Evolutionary conservation across 2,797 vertebrate species (phyloP).

Genomic region (Chaunax sp.): DNA sequence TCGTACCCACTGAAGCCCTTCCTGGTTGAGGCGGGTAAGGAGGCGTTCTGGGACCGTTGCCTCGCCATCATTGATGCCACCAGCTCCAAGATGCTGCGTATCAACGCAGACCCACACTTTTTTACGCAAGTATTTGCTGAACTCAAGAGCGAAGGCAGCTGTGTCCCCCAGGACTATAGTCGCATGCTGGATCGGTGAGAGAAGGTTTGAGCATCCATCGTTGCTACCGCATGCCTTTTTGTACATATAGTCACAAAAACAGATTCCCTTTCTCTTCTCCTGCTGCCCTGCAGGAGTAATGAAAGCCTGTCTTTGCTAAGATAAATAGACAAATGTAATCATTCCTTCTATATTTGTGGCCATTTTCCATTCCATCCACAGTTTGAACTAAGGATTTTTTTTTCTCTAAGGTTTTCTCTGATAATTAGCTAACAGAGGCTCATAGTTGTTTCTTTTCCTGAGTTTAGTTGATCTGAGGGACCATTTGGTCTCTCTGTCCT

Average conservation of each 20-base stretch:
- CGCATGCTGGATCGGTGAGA: conserved; percentile 85
- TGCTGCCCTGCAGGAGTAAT: conserved; percentile 13
- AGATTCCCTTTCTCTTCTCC: neutral
- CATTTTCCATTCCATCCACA: conserved; percentile 9
- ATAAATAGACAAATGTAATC: conserved; percentile 20
- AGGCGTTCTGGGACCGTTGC: conserved; percentile 90
- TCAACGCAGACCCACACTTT: conserved; percentile 88
- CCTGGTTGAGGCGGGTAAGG: conserved; percentile 85
- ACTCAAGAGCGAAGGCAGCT: conserved; percentile 85
- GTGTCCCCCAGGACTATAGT: conserved; percentile 81
- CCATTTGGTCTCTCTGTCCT: conserved; percentile 63
- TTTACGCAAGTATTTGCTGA: conserved; percentile 89
- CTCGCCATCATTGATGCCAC: conserved; percentile 85
- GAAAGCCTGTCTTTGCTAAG: conserved; percentile 4
- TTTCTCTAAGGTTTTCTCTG: neutral
- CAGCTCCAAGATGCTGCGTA: conserved; percentile 87
- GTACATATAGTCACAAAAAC: conserved; percentile 10
- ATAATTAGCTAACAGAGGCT: conserved; percentile 18
- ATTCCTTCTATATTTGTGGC: conserved; percentile 37
- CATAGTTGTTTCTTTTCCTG: conserved; percentile 27
- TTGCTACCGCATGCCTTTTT: conserved; percentile 52
- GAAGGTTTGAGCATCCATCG: neutral
- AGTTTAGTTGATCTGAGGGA: conserved; percentile 50
- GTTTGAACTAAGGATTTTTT: neutral
- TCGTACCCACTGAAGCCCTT: conserved; percentile 93